Base-by-base conservation (phyloP, 2,888 invertebrate species). In the Serripes groenlandicus region DNA sequence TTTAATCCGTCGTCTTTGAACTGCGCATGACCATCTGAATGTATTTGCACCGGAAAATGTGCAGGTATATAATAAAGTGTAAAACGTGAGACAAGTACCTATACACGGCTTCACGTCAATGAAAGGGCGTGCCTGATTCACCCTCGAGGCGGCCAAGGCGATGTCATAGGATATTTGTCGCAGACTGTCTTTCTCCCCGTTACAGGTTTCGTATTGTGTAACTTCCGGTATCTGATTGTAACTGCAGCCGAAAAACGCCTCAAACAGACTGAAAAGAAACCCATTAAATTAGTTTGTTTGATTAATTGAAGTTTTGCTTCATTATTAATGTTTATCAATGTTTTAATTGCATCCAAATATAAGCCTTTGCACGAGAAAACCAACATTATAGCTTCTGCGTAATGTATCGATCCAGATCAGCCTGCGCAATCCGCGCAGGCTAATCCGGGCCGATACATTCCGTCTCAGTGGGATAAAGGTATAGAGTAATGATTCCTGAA, bases 241-340 rank as follows among this genome's bases (percentile, higher is more conserved):
- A 54, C 82, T 82, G 58, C 83, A 83, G 32, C 64, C 75, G 54
- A 83, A 83, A 62, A 76, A 83, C n/a, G 72, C 42, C 49, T 83
- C 75, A 66, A 83, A 83, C 49, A 83, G 54, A 26, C 83, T 83
- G 73, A 28, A 75, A 56, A 21, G 26, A 49, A 58, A 60, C 58
- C 34, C 32, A 75, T 1, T 1, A 49, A 49, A 2, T n/a, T n/a
- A n/a, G n/a, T n/a, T n/a, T n/a, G n/a, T n/a, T n/a, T n/a, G n/a
- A n/a, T n/a, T n/a, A n/a, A n/a, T n/a, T n/a, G n/a, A n/a, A n/a
- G n/a, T n/a, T n/a, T n/a, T n/a, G n/a, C n/a, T n/a, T n/a, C n/a
- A n/a, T n/a, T n/a, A n/a, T n/a, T n/a, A n/a, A n/a, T n/a, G n/a
- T n/a, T n/a, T n/a, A n/a, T n/a, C n/a, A n/a, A n/a, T n/a, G n/a